Conservation (phyloP, 1,140 invertebrate species). For the Ceratina australensis region DNA sequence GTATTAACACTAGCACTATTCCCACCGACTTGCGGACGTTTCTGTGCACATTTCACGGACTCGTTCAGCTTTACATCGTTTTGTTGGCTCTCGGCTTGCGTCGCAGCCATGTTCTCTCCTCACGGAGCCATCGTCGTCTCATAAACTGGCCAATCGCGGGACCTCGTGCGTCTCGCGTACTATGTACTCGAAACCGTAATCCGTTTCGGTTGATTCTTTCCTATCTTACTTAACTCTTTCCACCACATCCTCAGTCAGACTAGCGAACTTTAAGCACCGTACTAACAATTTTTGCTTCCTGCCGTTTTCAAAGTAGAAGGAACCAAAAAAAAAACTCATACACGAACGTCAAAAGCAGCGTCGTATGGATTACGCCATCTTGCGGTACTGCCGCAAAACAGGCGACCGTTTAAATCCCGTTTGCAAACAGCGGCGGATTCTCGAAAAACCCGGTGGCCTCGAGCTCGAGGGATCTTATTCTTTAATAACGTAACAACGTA, state of each 20-base stretch:
- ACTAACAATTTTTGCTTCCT: constrained; percentile 60
- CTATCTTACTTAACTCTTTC: constrained; percentile 48
- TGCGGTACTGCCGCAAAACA: constrained; percentile 40
- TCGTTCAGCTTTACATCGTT: constrained; percentile 81
- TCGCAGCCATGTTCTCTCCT: constrained; percentile 81
- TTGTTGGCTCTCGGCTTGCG: constrained; percentile 82
- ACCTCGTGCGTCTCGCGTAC: constrained; percentile 68
- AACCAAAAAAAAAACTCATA: constrained; percentile 65
- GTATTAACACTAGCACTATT: constrained; percentile 75
- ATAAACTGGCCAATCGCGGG: constrained; percentile 71
- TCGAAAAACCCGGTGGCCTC: not conserved
- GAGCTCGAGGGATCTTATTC: not conserved
- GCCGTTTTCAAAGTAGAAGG: constrained; percentile 57
- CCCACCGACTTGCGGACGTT: constrained; percentile 73
- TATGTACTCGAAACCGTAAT: constrained; percentile 67
- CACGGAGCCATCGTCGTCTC: constrained; percentile 73
- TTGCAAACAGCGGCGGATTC: constrained; percentile 31
- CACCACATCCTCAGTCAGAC: constrained; percentile 54
- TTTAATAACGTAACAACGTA: not conserved
- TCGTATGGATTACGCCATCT: constrained; percentile 71
- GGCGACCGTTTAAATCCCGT: not conserved
- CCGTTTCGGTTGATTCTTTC: constrained; percentile 62
- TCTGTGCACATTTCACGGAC: constrained; percentile 78
- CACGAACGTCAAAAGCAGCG: constrained; percentile 74
- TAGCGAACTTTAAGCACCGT: constrained; percentile 46